Evolutionary conservation across 53 echinoderm and acorn worm genomes (phyloP).

Genomic region (Patiria pectinifera): DNA sequence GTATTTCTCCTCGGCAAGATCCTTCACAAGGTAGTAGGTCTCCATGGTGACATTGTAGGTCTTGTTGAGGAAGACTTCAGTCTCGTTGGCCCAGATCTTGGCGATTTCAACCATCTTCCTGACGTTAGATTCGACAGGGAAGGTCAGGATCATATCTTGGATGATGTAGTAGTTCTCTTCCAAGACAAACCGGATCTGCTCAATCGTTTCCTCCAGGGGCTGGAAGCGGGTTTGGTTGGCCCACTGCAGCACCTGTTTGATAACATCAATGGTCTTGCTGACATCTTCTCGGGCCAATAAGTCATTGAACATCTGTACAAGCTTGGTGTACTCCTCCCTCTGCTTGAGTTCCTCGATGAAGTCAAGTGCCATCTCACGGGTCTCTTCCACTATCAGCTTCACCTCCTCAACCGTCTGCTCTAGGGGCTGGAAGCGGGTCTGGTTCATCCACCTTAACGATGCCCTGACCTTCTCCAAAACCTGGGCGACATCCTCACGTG

Average conservation of each 20-base stretch:
- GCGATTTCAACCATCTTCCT: slow-evolving; percentile 30
- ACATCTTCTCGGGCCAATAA: slow-evolving; percentile 52
- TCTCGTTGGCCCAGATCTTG: slow-evolving; percentile 48
- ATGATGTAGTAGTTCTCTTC: slow-evolving; percentile 17
- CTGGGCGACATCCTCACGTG: slow-evolving; percentile 26
- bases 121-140: slow-evolving; percentile 55
- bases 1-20: slow-evolving; percentile 32
- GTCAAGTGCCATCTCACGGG: slow-evolving; percentile 20
- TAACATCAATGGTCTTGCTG: slow-evolving; percentile 17
- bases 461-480: slow-evolving; percentile 28
- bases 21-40: slow-evolving; percentile 48
- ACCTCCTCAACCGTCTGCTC: slow-evolving; percentile 71
- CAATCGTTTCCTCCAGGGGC: slow-evolving; percentile 67
- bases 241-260: slow-evolving; percentile 50
- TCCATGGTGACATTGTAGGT: slow-evolving; percentile 50
- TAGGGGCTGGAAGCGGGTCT: slow-evolving; percentile 73
- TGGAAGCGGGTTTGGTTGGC: slow-evolving; percentile 76
- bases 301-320: slow-evolving; percentile 18
- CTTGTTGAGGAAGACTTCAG: slow-evolving; percentile 49
- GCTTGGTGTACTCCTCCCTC: not conserved
- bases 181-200: slow-evolving; percentile 51
- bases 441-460: slow-evolving; percentile 59
- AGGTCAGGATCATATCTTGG: slow-evolving; percentile 18
- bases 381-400: slow-evolving; percentile 55
- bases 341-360: slow-evolving; percentile 11